Conservation (phyloP, 1,140 invertebrate species). For the Penaeus japonicus region DNA sequence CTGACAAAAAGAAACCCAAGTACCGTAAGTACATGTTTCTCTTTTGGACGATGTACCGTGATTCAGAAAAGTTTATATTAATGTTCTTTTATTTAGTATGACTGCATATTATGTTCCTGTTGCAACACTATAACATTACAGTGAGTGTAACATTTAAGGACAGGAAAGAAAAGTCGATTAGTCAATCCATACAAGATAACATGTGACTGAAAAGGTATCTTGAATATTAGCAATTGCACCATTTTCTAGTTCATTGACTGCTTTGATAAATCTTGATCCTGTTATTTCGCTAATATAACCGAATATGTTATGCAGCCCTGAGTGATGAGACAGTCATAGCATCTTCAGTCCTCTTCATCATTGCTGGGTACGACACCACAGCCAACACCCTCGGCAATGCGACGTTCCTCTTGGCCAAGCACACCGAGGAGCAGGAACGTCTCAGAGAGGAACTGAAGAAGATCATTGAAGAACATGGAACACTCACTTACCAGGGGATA, state of each 20-base stretch:
- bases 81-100: background rate
- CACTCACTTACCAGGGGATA: conserved; percentile 40
- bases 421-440: conserved; percentile 60
- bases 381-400: conserved; percentile 63
- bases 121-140: background rate
- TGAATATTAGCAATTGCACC: background rate
- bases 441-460: conserved; percentile 27
- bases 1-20: background rate
- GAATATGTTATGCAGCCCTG: conserved; percentile 19
- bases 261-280: too few species aligned
- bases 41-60: background rate
- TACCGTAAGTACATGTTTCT: conserved; percentile 30
- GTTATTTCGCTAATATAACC: background rate
- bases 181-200: background rate
- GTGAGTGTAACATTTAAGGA: background rate
- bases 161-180: background rate
- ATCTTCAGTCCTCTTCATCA: conserved; percentile 60
- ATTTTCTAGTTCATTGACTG: background rate
- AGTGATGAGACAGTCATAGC: conserved; percentile 61
- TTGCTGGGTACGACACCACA: conserved; percentile 67
- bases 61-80: background rate
- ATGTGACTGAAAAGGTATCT: background rate
- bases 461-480: background rate
- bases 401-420: conserved; percentile 63
- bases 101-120: background rate